Evolutionary conservation across 2,888 invertebrate species (phyloP).

Genomic region (Agrotis segetum): DNA sequence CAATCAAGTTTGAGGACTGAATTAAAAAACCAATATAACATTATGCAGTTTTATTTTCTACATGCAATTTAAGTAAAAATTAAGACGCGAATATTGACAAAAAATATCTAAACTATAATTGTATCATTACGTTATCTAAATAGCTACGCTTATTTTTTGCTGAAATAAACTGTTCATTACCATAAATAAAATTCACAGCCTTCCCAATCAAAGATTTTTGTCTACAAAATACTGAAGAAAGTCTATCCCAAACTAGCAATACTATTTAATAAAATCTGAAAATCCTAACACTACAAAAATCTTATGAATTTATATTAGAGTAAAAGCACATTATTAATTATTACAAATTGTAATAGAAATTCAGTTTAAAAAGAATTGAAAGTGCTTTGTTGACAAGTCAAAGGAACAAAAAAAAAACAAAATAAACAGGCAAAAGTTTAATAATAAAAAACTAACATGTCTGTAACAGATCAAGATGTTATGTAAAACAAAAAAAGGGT

Average conservation of each 20-base stretch:
- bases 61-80: constrained; percentile 39
- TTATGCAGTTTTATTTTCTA: constrained; percentile 62
- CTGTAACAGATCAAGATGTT: constrained; percentile 55
- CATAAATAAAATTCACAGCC: constrained; percentile 65
- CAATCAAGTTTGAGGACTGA: neutral
- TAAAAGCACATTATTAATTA: constrained; percentile 27
- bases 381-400: constrained; percentile 8
- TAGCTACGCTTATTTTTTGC: constrained; percentile 15
- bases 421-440: constrained; percentile 64
- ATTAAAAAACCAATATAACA: constrained; percentile 43
- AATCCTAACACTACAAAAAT: constrained; percentile 58
- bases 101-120: constrained; percentile 22
- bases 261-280: constrained; percentile 60
- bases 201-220: constrained; percentile 51
- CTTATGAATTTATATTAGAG: constrained; percentile 39
- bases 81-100: constrained; percentile 49
- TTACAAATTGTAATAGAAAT: constrained; percentile 25
- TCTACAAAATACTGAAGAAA: constrained; percentile 57
- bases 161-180: constrained; percentile 26
- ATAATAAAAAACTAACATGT: constrained; percentile 62
- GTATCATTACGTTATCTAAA: constrained; percentile 9
- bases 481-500: constrained; percentile 48
- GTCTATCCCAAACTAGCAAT: constrained; percentile 54
- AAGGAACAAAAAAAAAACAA: constrained; percentile 44
- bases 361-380: neutral